Base-by-base conservation (phyloP, 2,888 invertebrate genomes). In the Melinopterus prodromus region DNA sequence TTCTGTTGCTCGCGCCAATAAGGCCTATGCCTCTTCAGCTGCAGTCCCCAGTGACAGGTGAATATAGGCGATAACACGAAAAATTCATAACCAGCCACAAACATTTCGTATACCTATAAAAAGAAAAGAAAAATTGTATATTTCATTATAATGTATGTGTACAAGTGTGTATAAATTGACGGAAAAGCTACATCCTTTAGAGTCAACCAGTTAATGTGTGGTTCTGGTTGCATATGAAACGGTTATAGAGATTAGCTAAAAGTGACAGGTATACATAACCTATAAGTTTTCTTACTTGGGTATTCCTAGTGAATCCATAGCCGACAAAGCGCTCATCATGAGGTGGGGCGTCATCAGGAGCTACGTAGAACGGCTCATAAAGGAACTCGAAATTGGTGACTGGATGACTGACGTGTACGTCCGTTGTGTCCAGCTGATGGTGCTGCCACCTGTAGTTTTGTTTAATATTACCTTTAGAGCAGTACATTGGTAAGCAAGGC, bases 311-410 rank as follows among this genome's bases (percentile, higher is more conserved):
- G 89, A 96, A 97, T 78, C 97, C 97, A 89, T 97, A 97, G 53
- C 97, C 97, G 77, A 97, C 91, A 90, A 97, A 98, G 79, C 97
- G 90, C 89, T 97, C 97, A 86, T 97, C 97, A 86, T 97, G 97
- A 0, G 93, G 91, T 0, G 97, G 97, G 26, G 94, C 96, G 76
- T 92, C 93, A 88, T 97, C 97, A 2, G 93, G 90, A 1, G 97
- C 94, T 78, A 97, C 95, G 90, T 97, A 98, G 90, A 97, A 97
- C 0, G 97, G 97, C 90, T 98, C 97, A 90, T 97, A 98, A 81
- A 97, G 93, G 87, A 97, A 94, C 90, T 93, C 93, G 88, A 94
- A 94, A 89, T 94, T 94, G 9, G 96, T 96, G 81, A 97, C 97
- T 85, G 94, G 93, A 89, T 97, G 97, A 86, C 96, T 97, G 77